A percentile compares a stretch with the other conserved stretches of the same genome.
These are phyloP conservation scores for Sebastes fasciatus DNA, from an alignment of 2,113 vertebrate genomes.

Conservation along the genomic window DNA sequence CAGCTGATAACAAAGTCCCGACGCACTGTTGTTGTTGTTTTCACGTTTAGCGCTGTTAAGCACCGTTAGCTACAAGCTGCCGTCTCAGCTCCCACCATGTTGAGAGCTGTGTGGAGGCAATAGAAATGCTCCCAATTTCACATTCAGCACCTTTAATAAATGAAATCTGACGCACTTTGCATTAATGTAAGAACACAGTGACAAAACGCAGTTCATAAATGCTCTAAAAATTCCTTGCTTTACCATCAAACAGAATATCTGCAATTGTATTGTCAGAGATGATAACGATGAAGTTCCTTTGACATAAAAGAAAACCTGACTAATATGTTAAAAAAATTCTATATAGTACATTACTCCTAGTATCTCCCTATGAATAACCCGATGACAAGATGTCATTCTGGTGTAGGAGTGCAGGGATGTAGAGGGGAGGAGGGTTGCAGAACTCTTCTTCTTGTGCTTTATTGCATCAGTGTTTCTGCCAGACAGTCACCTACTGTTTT, in stretches of 20 bases:
- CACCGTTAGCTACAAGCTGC: no score
- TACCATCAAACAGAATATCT: background rate
- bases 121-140: no score
- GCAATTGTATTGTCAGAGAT: background rate
- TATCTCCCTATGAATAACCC: background rate
- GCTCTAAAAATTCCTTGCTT: no score
- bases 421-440: constrained; percentile 30
- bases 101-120: no score
- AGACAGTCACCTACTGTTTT: constrained; percentile 33
- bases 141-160: background rate
- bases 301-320: background rate
- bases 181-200: background rate
- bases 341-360: background rate
- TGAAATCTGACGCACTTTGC: background rate
- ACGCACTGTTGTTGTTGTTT: no score
- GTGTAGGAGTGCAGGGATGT: background rate
- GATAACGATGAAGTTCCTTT: background rate
- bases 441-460: constrained; percentile 10
- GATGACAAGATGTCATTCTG: background rate
- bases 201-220: background rate
- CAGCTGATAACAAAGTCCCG: no score
- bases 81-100: no score
- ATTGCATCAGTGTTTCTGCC: constrained; percentile 24
- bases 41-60: no score
- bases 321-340: background rate